Percentiles rank a stretch among this genome's conserved stretches.
Conservation (phyloP, 2,888 invertebrate species). For the Cataglyphis altisquamis region DNA sequence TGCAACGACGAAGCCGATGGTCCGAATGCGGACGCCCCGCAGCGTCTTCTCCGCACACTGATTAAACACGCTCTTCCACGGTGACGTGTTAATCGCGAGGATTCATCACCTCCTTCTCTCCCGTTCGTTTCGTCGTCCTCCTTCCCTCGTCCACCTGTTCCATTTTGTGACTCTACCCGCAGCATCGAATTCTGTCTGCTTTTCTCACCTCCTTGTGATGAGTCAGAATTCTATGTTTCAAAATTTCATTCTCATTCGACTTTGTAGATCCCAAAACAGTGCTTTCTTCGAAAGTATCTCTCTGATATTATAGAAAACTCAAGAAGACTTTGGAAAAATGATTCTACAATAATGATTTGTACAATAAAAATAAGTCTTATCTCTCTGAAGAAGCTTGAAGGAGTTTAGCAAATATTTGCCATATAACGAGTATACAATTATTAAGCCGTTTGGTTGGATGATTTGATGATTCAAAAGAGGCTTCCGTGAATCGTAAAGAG, state of each 20-base stretch:
- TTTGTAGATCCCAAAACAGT: neutral
- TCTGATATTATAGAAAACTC: neutral
- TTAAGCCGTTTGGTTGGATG: constrained; percentile 29
- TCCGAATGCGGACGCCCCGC: constrained; percentile 82
- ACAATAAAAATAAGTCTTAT: too few species aligned
- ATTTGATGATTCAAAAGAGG: constrained; percentile 42
- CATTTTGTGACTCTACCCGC: constrained; percentile 36
- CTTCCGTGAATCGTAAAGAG: constrained; percentile 46
- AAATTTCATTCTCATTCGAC: neutral
- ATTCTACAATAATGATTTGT: neutral
- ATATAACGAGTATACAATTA: constrained; percentile 12
- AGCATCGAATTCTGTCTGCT: neutral
- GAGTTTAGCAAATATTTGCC: constrained; percentile 6
- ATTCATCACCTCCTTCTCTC: constrained; percentile 79
- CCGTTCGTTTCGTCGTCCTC: constrained; percentile 23
- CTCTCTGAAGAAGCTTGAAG: neutral
- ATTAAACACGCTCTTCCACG: constrained; percentile 83
- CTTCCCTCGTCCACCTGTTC: constrained; percentile 29
- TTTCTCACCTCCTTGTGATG: neutral
- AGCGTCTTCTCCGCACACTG: constrained; percentile 81
- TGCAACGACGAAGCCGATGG: constrained; percentile 72
- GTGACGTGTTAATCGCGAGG: constrained; percentile 83
- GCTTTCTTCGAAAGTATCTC: neutral
- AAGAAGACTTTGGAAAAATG: neutral
- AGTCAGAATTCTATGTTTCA: neutral